These are phyloP conservation scores for Autographa pulchrina DNA, from an alignment of 2,888 invertebrate genomes.

Conservation along the genomic window DNA sequence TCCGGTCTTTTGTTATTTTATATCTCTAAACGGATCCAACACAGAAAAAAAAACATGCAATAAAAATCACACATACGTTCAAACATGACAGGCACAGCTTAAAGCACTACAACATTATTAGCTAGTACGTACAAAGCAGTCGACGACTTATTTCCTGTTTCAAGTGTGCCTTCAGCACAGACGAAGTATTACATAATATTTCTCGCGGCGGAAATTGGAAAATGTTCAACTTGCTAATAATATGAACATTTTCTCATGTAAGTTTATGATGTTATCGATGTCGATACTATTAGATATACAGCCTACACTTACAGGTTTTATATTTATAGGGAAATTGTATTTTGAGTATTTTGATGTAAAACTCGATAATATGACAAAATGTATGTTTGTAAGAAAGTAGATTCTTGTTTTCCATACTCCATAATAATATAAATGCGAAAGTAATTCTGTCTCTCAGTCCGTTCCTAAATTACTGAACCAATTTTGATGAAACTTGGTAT, in stretches of 20 bases:
- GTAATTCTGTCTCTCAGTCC: too few species aligned
- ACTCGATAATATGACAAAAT: not conserved
- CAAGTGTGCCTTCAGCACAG: slow-evolving; percentile 41
- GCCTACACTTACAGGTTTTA: not conserved
- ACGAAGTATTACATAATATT: slow-evolving; percentile 55
- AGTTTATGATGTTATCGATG: slow-evolving; percentile 22
- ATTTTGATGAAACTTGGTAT: too few species aligned
- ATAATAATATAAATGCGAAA: too few species aligned
- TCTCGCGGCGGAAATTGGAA: slow-evolving; percentile 58
- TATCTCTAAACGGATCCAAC: too few species aligned
- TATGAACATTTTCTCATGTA: slow-evolving; percentile 36
- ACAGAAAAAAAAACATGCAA: not conserved
- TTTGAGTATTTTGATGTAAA: not conserved
- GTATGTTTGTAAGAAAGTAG: too few species aligned
- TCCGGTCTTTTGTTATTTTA: too few species aligned
- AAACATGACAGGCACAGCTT: slow-evolving; percentile 20
- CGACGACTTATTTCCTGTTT: slow-evolving; percentile 56
- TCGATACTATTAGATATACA: slow-evolving; percentile 16
- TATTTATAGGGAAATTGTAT: not conserved
- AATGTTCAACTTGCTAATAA: slow-evolving; percentile 50
- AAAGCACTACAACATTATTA: slow-evolving; percentile 35
- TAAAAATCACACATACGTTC: not conserved
- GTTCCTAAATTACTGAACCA: too few species aligned
- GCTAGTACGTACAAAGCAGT: slow-evolving; percentile 25
- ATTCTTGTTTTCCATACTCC: too few species aligned